A percentile compares a stretch with the other conserved stretches of the same genome.
Evolutionary conservation across 2,888 invertebrate species (phyloP).

Genomic region (Venustoraphidia nigricollis): DNA sequence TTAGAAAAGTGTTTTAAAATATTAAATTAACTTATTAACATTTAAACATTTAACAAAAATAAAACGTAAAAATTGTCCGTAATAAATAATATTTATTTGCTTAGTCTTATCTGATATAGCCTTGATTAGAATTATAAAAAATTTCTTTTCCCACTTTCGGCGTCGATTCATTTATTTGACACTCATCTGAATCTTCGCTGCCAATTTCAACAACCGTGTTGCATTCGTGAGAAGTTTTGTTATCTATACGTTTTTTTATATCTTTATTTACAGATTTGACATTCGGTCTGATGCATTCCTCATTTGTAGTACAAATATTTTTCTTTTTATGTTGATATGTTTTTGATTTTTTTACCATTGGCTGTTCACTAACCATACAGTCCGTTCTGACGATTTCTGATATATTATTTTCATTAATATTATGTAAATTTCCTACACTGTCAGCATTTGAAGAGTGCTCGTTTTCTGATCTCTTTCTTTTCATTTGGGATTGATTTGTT

Average conservation of each 20-base stretch:
- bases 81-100: too few relatives aligned
- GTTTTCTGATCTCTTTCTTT: background rate
- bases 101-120: slow-evolving; percentile 2
- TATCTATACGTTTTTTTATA: background rate
- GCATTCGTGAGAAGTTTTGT: background rate
- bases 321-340: background rate
- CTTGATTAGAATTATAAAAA: slow-evolving; percentile 4
- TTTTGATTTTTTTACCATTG: background rate
- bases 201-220: background rate
- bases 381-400: background rate
- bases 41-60: too few relatives aligned
- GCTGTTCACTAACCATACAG: background rate
- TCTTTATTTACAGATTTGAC: background rate
- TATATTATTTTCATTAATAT: background rate
- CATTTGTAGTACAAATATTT: background rate
- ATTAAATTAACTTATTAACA: too few relatives aligned
- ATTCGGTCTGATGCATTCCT: background rate
- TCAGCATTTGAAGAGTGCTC: background rate
- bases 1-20: too few relatives aligned
- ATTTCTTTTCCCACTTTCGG: background rate
- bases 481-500: background rate
- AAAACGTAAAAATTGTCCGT: too few relatives aligned
- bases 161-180: background rate
- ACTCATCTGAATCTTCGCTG: background rate
- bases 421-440: background rate